A percentile compares a stretch with the other conserved stretches of the same genome.
These are phyloP conservation scores for Ridgeia piscesae DNA, from an alignment of 1,140 invertebrate genomes.

Conservation along the genomic window DNA sequence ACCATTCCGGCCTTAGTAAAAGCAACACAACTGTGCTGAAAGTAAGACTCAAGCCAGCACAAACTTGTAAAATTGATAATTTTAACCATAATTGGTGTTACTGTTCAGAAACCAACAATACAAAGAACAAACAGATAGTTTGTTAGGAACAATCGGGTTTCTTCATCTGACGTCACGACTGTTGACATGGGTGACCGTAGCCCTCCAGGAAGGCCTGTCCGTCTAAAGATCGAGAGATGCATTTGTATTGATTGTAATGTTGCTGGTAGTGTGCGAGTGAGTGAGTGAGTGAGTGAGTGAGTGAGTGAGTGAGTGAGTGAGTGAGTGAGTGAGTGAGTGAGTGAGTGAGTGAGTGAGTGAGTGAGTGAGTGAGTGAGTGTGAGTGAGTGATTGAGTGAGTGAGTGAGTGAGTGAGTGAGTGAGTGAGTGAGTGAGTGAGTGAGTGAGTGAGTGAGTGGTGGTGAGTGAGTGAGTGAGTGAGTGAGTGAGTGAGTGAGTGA, in stretches of 20 bases:
- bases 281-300: background rate
- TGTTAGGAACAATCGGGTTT: background rate
- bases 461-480: background rate
- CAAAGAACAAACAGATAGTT: background rate
- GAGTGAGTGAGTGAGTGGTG: constrained; percentile 9
- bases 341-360: constrained; percentile 16
- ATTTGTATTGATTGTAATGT: background rate
- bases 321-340: constrained; percentile 15
- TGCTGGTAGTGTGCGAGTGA: background rate
- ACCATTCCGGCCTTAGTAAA: background rate
- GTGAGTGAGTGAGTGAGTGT: constrained; percentile 9
- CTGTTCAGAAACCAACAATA: background rate
- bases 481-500: constrained; percentile 4
- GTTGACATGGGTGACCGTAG: too few relatives aligned
- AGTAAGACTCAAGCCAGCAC: background rate
- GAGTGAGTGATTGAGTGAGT: background rate
- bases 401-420: constrained; percentile 6
- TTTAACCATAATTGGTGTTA: background rate
- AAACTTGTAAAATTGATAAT: background rate
- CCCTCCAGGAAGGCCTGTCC: too few relatives aligned
- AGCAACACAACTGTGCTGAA: background rate
- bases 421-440: constrained; percentile 11
- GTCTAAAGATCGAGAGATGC: background rate
- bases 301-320: constrained; percentile 6
- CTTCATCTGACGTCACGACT: too few relatives aligned